Conservation (phyloP, 2,888 invertebrate species). For the Trilocha varians region DNA sequence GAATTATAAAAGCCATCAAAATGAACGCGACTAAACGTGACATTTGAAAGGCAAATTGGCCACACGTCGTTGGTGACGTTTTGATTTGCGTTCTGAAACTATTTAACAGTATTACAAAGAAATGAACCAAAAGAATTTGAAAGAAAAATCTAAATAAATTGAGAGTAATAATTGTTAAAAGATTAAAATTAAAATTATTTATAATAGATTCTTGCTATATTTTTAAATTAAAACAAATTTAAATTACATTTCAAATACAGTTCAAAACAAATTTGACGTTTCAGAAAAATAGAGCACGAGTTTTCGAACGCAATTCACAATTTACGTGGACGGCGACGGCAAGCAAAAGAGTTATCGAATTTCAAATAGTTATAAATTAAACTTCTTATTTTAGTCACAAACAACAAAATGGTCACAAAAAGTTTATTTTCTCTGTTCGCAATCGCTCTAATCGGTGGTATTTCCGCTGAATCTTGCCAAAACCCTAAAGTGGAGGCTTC, state of each 20-base stretch:
- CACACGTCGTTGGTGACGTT: conserved; percentile 59
- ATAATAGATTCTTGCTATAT: background rate
- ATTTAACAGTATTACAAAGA: background rate
- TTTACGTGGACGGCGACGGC: conserved; percentile 15
- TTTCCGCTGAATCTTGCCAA: conserved; percentile 45
- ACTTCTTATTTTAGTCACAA: conserved; percentile 26
- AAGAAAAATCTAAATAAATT: too few relatives aligned
- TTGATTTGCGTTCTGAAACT: conserved; percentile 29
- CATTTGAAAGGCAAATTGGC: conserved; percentile 9
- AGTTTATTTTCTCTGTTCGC: conserved; percentile 37
- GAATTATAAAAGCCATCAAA: background rate
- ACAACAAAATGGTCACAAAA: conserved; percentile 61
- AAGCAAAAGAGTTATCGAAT: conserved; percentile 4
- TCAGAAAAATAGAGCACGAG: background rate
- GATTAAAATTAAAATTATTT: background rate
- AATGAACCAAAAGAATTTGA: too few relatives aligned
- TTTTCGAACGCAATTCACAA: conserved; percentile 10
- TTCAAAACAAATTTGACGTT: background rate
- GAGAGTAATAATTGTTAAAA: too few relatives aligned
- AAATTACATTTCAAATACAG: background rate
- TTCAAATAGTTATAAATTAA: conserved; percentile 20
- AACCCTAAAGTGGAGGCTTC: conserved; percentile 82
- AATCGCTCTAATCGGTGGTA: conserved; percentile 31
- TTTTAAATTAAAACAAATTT: background rate
- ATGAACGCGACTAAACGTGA: background rate